A percentile compares a stretch with the other conserved stretches of the same genome.
These are phyloP conservation scores for Vulpes vulpes DNA, from an alignment of 2,113 vertebrate species.

Conservation along the genomic window DNA sequence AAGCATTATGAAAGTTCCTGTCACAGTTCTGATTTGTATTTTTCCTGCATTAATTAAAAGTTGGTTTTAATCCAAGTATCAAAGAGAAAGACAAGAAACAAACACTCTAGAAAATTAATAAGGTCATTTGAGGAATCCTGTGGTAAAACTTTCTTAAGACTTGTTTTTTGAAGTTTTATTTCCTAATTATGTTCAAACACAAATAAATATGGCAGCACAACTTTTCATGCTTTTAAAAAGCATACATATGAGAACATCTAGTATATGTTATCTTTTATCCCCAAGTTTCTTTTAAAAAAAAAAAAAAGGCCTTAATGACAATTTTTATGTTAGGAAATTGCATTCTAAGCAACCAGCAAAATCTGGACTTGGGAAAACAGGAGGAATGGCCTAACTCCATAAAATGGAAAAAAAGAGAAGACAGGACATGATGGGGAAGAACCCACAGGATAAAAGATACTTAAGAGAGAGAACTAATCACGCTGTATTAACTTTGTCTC, in stretches of 20 bases:
- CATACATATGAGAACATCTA: not conserved
- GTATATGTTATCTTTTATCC: not conserved
- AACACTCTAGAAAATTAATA: slow-evolving; percentile 71
- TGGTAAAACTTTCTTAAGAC: slow-evolving; percentile 34
- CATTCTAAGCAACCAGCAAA: not conserved
- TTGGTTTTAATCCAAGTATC: slow-evolving; percentile 73
- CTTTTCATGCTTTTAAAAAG: not conserved
- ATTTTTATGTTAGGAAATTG: not conserved
- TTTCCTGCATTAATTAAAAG: slow-evolving; percentile 72
- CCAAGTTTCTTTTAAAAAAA: not conserved
- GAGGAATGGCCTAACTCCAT: not conserved
- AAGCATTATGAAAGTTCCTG: slow-evolving; percentile 65
- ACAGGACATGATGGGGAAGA: not conserved
- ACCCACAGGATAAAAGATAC: not conserved
- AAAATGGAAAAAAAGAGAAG: not conserved
- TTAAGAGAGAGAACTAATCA: not conserved
- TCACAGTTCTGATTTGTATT: slow-evolving; percentile 54
- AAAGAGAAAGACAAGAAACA: slow-evolving; percentile 67
- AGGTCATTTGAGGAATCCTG: slow-evolving; percentile 50
- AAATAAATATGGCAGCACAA: not conserved
- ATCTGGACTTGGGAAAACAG: not conserved
- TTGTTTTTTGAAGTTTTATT: not conserved
- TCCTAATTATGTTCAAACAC: not conserved
- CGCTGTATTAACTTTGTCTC: not conserved
- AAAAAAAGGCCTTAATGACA: not conserved